Evolutionary conservation across 2,888 invertebrate species (phyloP).

Genomic region (Brachyptera putata): DNA sequence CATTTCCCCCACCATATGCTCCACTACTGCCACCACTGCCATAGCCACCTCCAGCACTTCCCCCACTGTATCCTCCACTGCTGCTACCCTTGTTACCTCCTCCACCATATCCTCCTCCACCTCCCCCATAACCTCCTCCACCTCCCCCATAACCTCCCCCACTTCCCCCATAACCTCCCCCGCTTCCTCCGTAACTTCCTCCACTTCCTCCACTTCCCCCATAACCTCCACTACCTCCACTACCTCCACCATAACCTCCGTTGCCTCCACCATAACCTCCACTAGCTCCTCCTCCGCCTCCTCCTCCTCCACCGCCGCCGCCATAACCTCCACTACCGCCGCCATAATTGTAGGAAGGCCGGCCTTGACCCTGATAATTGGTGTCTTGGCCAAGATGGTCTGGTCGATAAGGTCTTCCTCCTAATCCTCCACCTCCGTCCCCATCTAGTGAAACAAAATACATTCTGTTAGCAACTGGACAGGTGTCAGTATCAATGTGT

Average conservation of each 20-base stretch:
- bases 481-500: too few species aligned
- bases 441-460: conserved; percentile 39
- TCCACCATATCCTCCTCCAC: conserved; percentile 34
- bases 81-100: conserved; percentile 29
- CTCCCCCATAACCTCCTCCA: conserved; percentile 30
- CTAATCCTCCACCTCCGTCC: conserved; percentile 37
- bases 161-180: conserved; percentile 46
- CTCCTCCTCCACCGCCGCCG: conserved; percentile 39
- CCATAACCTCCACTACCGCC: conserved; percentile 22
- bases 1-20: conserved; percentile 23
- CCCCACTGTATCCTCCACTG: conserved; percentile 6
- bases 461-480: neutral
- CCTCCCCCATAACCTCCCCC: conserved; percentile 27
- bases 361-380: conserved; percentile 43
- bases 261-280: conserved; percentile 37
- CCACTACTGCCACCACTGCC: conserved; percentile 28
- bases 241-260: conserved; percentile 40
- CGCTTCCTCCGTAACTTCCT: too few species aligned
- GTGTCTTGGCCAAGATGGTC: conserved; percentile 50
- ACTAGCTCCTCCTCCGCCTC: conserved; percentile 37
- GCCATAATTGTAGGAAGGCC: conserved; percentile 42
- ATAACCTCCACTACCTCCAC: conserved; percentile 40
- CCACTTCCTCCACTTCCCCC: conserved; percentile 46
- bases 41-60: conserved; percentile 14
- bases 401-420: conserved; percentile 44